Evolutionary conservation across 2,888 invertebrate species (phyloP).

Genomic region (Nipponacmea schrenckii): DNA sequence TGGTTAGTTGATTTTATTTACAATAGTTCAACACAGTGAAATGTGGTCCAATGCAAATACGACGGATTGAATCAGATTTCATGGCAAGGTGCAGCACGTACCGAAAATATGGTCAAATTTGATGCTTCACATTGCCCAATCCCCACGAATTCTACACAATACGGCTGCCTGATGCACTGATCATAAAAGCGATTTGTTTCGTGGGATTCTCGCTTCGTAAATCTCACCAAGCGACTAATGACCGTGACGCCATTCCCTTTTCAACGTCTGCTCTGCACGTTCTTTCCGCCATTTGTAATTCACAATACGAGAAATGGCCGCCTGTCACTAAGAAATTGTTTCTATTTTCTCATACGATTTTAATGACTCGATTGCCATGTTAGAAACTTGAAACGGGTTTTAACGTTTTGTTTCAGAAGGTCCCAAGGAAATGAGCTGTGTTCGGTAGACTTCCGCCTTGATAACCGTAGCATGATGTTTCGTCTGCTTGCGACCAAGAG

Average conservation of each 20-base stretch:
- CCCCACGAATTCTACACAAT: neutral
- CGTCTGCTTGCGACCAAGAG: neutral
- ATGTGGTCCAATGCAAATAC: neutral
- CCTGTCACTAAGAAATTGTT: neutral
- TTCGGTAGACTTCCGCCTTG: neutral
- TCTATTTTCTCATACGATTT: neutral
- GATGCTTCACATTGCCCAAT: neutral
- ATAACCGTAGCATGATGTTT: neutral
- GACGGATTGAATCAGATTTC: neutral
- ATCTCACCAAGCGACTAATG: neutral
- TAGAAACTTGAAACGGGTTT: neutral
- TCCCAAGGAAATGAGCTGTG: neutral
- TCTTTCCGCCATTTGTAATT: neutral
- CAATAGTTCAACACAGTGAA: neutral
- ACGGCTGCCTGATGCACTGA: neutral
- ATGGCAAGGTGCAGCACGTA: conserved; percentile 1
- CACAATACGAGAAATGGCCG: conserved; percentile 1
- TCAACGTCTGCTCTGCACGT: neutral
- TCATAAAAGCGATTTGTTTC: neutral
- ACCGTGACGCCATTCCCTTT: neutral
- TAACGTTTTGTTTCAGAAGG: neutral
- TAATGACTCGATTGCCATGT: neutral
- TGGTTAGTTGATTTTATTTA: neutral
- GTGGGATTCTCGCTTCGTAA: neutral
- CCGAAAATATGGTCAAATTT: conserved; percentile 1